Conservation (phyloP, 1,140 invertebrate genomes). For the Euwallacea fornicatus region DNA sequence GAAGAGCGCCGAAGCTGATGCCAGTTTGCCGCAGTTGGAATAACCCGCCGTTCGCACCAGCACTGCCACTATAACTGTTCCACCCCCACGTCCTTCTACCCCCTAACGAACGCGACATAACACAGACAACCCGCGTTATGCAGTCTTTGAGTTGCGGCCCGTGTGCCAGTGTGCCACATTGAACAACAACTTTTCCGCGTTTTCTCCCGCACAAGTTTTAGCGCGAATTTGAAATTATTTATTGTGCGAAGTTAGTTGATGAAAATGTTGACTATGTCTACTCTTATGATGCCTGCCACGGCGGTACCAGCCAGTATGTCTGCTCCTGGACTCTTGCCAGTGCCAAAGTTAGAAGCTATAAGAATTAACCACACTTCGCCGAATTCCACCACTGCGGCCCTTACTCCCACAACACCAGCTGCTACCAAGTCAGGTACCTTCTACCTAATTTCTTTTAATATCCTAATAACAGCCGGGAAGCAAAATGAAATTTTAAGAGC, state of each 20-base stretch:
- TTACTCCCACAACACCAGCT: constrained; percentile 8
- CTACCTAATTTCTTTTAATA: constrained; percentile 5
- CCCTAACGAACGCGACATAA: constrained; percentile 47
- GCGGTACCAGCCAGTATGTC: constrained; percentile 47
- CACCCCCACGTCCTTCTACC: constrained; percentile 46
- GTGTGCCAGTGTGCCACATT: constrained; percentile 46
- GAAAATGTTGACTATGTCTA: constrained; percentile 52
- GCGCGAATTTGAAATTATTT: constrained; percentile 45
- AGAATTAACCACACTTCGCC: constrained; percentile 46
- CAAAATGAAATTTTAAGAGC: not conserved
- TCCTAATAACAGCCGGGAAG: not conserved
- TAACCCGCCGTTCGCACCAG: constrained; percentile 47
- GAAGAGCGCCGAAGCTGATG: constrained; percentile 50
- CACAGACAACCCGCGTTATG: constrained; percentile 46
- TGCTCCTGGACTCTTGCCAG: constrained; percentile 47
- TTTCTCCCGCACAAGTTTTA: constrained; percentile 29
- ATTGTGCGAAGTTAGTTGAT: constrained; percentile 6
- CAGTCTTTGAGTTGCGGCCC: constrained; percentile 51
- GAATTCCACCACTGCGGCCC: constrained; percentile 39
- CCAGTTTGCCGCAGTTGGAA: constrained; percentile 50
- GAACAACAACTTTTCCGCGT: constrained; percentile 27
- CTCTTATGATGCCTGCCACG: constrained; percentile 52
- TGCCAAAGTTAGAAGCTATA: constrained; percentile 49
- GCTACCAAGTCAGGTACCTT: constrained; percentile 26
- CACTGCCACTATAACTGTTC: constrained; percentile 46